Evolutionary conservation across 1,140 invertebrate species (phyloP).

Genomic region (Drosophila eugracilis): DNA sequence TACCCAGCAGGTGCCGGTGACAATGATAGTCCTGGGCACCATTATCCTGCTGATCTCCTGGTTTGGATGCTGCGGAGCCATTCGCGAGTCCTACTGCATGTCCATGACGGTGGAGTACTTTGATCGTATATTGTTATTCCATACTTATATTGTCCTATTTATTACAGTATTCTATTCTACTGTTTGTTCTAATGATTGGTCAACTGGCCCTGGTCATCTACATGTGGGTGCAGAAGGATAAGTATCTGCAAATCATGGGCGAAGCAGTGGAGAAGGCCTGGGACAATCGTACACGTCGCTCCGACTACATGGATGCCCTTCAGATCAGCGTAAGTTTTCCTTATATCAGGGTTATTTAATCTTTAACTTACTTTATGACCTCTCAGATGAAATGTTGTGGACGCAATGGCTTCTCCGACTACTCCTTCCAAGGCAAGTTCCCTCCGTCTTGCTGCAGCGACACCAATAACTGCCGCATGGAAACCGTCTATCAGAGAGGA

Average conservation of each 20-base stretch:
- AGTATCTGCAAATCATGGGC: constrained; percentile 84
- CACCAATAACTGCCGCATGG: constrained; percentile 83
- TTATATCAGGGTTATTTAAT: not conserved
- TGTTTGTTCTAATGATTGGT: constrained; percentile 88
- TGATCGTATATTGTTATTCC: not conserved
- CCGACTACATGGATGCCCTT: constrained; percentile 85
- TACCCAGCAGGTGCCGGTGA: constrained; percentile 86
- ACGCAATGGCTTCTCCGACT: constrained; percentile 85
- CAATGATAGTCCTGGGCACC: constrained; percentile 90
- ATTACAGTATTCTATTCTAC: constrained; percentile 88
- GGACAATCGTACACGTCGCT: constrained; percentile 42
- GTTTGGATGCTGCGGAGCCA: constrained; percentile 94
- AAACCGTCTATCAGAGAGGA: constrained; percentile 85
- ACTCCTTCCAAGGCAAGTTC: constrained; percentile 72
- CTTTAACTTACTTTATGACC: not conserved
- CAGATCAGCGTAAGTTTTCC: constrained; percentile 85
- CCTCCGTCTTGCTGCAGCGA: constrained; percentile 85
- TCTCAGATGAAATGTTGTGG: constrained; percentile 89
- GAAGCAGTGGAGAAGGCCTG: constrained; percentile 84
- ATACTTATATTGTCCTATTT: constrained; percentile 23
- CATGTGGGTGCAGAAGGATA: constrained; percentile 86
- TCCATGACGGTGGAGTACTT: constrained; percentile 89
- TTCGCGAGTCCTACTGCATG: constrained; percentile 93
- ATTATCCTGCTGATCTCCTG: constrained; percentile 92
- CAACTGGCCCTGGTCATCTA: constrained; percentile 88